phyloP scores from a whole-genome alignment of 2,113 vertebrate species.

The Camelus dromedarius region DNA sequence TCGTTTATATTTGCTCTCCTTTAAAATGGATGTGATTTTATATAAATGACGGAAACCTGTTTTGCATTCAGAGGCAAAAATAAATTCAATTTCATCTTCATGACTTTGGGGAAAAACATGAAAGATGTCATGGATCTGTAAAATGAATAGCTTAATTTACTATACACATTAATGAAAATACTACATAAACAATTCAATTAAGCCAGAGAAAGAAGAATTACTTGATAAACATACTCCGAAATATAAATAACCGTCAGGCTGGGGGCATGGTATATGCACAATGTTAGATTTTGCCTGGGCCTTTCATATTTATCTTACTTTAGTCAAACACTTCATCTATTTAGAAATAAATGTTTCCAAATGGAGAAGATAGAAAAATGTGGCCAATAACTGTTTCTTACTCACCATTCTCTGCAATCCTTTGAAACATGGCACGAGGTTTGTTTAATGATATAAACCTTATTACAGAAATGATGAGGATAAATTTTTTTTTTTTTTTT shows the following conservation, averaged over 20 bases:
- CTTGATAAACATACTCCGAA: slow-evolving; percentile 35
- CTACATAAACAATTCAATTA: slow-evolving; percentile 17
- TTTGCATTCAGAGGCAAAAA: slow-evolving; percentile 92
- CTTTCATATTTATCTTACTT: slow-evolving; percentile 63
- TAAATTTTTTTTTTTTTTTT: not conserved
- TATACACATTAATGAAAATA: slow-evolving; percentile 61
- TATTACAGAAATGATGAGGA: slow-evolving; percentile 37
- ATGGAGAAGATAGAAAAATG: slow-evolving; percentile 48
- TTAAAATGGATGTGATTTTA: slow-evolving; percentile 87
- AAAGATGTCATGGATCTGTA: slow-evolving; percentile 91
- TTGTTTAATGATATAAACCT: slow-evolving; percentile 56
- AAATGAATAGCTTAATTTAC: slow-evolving; percentile 77
- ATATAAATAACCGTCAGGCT: slow-evolving; percentile 22
- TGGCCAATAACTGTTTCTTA: slow-evolving; percentile 18
- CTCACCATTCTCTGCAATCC: slow-evolving; percentile 4
- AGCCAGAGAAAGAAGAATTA: slow-evolving; percentile 38
- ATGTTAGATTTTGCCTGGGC: slow-evolving; percentile 4
- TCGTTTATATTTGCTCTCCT: slow-evolving; percentile 89
- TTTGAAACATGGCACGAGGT: not conserved
- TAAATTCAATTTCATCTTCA: slow-evolving; percentile 90
- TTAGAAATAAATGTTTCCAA: slow-evolving; percentile 62
- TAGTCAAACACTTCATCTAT: slow-evolving; percentile 34
- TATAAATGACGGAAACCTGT: slow-evolving; percentile 92
- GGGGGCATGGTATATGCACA: not conserved
- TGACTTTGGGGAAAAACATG: slow-evolving; percentile 90